Conservation (phyloP, 2,797 vertebrate genomes). For the Chanos chanos region DNA sequence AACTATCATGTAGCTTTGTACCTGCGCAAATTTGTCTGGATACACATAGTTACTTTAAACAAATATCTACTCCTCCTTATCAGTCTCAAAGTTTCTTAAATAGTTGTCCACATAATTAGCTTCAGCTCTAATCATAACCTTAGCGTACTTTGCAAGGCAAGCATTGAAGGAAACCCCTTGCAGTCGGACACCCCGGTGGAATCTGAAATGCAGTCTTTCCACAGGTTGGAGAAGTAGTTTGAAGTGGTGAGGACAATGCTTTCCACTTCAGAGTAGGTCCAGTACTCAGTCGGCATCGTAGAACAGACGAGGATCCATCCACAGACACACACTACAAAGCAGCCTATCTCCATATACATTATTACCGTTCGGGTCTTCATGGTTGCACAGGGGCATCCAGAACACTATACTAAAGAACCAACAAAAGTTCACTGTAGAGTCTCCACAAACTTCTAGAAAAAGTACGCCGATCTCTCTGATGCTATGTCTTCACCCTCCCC, state of each 20-base stretch:
- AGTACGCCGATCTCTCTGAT: no score
- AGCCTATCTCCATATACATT: conserved; percentile 74
- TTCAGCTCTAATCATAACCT: neutral
- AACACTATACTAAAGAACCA: neutral
- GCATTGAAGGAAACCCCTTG: conserved; percentile 70
- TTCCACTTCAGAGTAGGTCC: conserved; percentile 69
- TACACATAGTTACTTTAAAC: no score
- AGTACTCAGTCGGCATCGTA: conserved; percentile 71
- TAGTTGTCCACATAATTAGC: no score
- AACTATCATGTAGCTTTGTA: no score
- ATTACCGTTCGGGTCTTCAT: conserved; percentile 67
- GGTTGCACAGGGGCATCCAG: neutral
- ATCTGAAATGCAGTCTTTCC: conserved; percentile 74
- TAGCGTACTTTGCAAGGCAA: conserved; percentile 68
- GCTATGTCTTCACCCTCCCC: conserved; percentile 49
- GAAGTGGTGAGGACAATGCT: conserved; percentile 62
- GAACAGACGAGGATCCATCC: conserved; percentile 76
- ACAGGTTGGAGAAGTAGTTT: conserved; percentile 74
- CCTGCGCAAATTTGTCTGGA: no score
- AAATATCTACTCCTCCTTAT: no score
- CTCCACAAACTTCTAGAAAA: no score
- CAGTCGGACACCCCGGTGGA: conserved; percentile 73
- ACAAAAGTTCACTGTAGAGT: no score
- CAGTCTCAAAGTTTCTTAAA: no score
- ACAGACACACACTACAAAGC: conserved; percentile 63